Conservation (phyloP, 2,888 invertebrate species). For the Tryphoninae sp. region DNA sequence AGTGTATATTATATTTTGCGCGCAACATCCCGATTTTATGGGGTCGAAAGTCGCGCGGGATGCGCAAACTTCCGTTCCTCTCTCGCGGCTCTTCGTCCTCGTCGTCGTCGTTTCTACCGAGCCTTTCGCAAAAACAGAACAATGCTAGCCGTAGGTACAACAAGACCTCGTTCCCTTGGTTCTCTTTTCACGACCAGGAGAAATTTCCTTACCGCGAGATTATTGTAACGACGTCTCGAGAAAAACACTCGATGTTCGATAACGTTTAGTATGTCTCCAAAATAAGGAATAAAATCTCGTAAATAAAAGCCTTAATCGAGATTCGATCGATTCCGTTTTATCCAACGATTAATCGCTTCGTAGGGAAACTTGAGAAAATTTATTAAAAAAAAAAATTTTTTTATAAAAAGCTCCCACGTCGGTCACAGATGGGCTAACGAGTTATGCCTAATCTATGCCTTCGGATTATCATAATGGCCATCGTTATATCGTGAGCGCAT, state of each 20-base stretch:
- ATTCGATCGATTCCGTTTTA: conserved; percentile 25
- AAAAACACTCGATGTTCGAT: too few relatives aligned
- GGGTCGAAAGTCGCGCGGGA: conserved; percentile 67
- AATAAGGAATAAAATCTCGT: conserved; percentile 14
- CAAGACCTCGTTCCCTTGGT: conserved; percentile 9
- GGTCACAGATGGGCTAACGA: conserved; percentile 77
- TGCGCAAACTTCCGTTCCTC: conserved; percentile 64
- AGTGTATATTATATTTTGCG: conserved; percentile 77
- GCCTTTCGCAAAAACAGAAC: conserved; percentile 42
- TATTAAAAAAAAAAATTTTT: not conserved
- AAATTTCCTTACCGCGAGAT: conserved; percentile 28
- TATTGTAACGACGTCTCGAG: not conserved
- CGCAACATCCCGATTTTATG: conserved; percentile 82
- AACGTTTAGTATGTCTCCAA: not conserved
- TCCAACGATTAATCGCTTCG: conserved; percentile 1
- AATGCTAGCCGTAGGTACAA: conserved; percentile 17
- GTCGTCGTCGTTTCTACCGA: conserved; percentile 36
- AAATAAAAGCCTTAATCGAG: not conserved
- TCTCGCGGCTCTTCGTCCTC: conserved; percentile 56
- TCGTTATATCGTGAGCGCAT: conserved; percentile 76
- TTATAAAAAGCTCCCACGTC: conserved; percentile 57
- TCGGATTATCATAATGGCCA: conserved; percentile 80
- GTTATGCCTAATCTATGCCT: conserved; percentile 80
- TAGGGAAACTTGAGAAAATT: not conserved
- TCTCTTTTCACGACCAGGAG: conserved; percentile 41